These are phyloP conservation scores for Agonopterix arenella DNA, from an alignment of 2,888 invertebrate genomes.

Conservation along the genomic window DNA sequence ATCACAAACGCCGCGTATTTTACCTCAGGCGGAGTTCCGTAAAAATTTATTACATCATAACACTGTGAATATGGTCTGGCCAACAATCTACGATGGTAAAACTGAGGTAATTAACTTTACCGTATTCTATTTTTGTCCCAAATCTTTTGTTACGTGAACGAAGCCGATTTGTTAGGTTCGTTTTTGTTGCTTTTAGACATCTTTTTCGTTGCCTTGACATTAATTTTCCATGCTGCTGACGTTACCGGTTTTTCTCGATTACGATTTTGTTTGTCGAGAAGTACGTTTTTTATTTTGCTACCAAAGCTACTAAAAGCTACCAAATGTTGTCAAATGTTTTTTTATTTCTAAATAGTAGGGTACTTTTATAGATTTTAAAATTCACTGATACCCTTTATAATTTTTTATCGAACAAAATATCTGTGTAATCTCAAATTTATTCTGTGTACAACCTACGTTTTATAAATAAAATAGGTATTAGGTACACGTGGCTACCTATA, in stretches of 20 bases:
- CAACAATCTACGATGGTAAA: conserved; percentile 60
- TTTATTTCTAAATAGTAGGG: too few relatives aligned
- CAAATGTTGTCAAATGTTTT: too few relatives aligned
- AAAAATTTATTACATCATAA: conserved; percentile 36
- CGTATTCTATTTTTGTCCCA: conserved; percentile 31
- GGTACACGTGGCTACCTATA: too few relatives aligned
- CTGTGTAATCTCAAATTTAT: too few relatives aligned
- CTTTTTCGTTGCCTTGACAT: conserved; percentile 31
- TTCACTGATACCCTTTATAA: too few relatives aligned
- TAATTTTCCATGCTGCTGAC: conserved; percentile 17
- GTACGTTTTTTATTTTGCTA: too few relatives aligned
- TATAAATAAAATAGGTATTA: too few relatives aligned
- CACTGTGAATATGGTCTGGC: conserved; percentile 59
- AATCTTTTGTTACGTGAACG: conserved; percentile 33
- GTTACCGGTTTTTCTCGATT: conserved; percentile 22
- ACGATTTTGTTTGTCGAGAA: neutral
- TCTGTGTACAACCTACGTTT: too few relatives aligned
- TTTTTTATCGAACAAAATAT: too few relatives aligned
- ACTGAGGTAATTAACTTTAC: conserved; percentile 39
- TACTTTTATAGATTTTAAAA: too few relatives aligned
- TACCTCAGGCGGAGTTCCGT: conserved; percentile 43
- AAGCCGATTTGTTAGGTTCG: conserved; percentile 22
- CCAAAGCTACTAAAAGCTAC: too few relatives aligned
- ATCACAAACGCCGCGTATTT: conserved; percentile 59
- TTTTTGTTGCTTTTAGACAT: conserved; percentile 4